Evolutionary conservation across 2,113 vertebrate genomes (phyloP).

Genomic region (Megaleporinus macrocephalus): DNA sequence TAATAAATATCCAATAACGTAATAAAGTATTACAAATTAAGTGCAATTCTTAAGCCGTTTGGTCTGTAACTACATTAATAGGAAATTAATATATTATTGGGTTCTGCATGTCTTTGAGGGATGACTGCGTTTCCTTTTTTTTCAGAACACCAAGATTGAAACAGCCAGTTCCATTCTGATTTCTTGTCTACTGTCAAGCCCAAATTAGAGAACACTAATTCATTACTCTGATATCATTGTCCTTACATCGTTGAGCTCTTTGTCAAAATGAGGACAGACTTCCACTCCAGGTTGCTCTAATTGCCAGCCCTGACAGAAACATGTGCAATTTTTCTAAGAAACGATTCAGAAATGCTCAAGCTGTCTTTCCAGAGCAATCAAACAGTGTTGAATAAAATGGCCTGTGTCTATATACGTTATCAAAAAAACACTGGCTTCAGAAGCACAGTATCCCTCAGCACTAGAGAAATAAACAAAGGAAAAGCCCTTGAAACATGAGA

Average conservation of each 20-base stretch:
- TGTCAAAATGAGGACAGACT: conserved; percentile 33
- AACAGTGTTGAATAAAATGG: not conserved
- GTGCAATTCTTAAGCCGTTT: too few species aligned
- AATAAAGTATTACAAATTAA: too few species aligned
- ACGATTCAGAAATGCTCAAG: not conserved
- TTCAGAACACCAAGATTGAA: not conserved
- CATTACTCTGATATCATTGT: not conserved
- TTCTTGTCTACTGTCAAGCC: conserved; percentile 3
- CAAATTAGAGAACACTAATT: conserved; percentile 8
- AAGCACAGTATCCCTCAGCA: too few species aligned
- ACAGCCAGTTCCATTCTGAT: not conserved
- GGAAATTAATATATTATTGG: too few species aligned
- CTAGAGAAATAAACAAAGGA: too few species aligned
- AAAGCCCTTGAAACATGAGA: not conserved
- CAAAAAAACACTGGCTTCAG: not conserved
- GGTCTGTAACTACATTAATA: too few species aligned
- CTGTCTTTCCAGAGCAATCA: not conserved
- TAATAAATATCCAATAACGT: too few species aligned
- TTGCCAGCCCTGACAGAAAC: conserved; percentile 1
- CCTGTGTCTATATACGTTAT: too few species aligned
- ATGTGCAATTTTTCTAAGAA: not conserved
- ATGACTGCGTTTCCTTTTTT: not conserved
- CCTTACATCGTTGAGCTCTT: conserved; percentile 24
- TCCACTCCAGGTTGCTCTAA: not conserved
- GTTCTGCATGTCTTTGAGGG: not conserved